Base-by-base conservation (phyloP, 2,113 vertebrate genomes). In the Channa argus region DNA sequence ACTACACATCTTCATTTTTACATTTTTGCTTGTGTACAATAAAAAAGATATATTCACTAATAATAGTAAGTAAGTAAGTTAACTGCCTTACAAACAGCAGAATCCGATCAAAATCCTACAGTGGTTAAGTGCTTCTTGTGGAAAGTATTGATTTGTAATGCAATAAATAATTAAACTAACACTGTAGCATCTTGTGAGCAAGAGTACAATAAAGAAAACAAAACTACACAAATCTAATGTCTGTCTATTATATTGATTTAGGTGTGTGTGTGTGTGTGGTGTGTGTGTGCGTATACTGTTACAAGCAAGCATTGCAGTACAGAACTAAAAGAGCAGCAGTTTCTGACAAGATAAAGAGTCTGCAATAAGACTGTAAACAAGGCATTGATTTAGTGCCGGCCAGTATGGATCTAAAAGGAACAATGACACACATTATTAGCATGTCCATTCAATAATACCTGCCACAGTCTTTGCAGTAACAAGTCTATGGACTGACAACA, bases 371-470 rank as follows among this genome's bases (percentile, higher is more conserved):
- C 59, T 14, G 79, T 51, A 73, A 80, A 65, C 49, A 53, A 75
- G 80, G 47, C 77, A 88, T 87, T 63, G 90, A 91, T 90, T 89
- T 70, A 62, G 62, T 4, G 66, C 71, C 65, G 1, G 24, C 14
- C 50, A 0, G 34, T 80, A 82, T 79, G 2, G 82, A 86, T 72
- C 47, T 38, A 38, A 55, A 39, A 15, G 72, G 44, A 75, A 44
- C 15, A 2, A 54, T 7, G 24, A 43, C 70, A 67, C 66, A 24
- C 71, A 41, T 84, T 51, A 72, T 83, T 77, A 87, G 62, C 56
- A 64, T 62, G 69, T 58, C 37, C 43, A 47, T 74, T 88, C 62
- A 72, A 80, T 86, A 66, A 43, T 80, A 62, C 34, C 58, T 47
- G 10, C 47, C 36, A 14, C 75, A 71, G 78, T 15, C 74, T 58